Evolutionary conservation across 2,797 vertebrate genomes (phyloP), one percentile per base, ranked within the genome.

Genomic region (Spea hammondii): DNA sequence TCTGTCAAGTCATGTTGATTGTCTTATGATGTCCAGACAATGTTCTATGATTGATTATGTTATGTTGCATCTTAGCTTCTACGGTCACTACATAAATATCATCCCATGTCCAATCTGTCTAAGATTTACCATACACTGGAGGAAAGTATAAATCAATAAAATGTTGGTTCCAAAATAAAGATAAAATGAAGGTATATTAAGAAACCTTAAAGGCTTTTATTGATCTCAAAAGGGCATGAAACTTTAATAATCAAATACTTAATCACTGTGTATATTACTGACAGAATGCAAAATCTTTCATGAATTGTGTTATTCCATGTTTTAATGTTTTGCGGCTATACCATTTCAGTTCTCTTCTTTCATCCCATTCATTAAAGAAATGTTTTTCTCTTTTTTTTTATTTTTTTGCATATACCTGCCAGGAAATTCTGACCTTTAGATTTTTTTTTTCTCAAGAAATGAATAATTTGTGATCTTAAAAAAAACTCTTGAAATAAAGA

Each of bases 401-500:
- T 59, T 45, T 32, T 67, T 7, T 65, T 72, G 51, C 57, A 70
- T 65, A 71, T 67, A 60, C 79, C 60, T 78, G 0, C 83, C 85
- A 81, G 65, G 66, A 66, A 55, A 59, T 83, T 80, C 79, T 85
- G 87, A 91, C 83, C 85, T 91, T 87, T 85, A 72, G 1, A n/a
- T 68, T 74, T 68, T 74, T 71, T 17, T 73, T 45, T 62, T 87
- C 83, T 87, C 76, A 77, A 65, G 77, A 87, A 88, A 81, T 50
- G 70, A 82, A 89, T 84, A 78, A 88, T 87, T 87, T 70, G 85
- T 86, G 79, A 82, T 85, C 85, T 83, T 84, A 83, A 84, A 80
- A 83, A 84, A 81, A 84, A 79, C 64, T 86, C 70, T 65, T 17
- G 83, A 86, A 88, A 89, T 84, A 90, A 88, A 89, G 84, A 84